These are phyloP conservation scores for Ceyx cyanopectus DNA, from an alignment of 2,113 vertebrate genomes.

Conservation along the genomic window DNA sequence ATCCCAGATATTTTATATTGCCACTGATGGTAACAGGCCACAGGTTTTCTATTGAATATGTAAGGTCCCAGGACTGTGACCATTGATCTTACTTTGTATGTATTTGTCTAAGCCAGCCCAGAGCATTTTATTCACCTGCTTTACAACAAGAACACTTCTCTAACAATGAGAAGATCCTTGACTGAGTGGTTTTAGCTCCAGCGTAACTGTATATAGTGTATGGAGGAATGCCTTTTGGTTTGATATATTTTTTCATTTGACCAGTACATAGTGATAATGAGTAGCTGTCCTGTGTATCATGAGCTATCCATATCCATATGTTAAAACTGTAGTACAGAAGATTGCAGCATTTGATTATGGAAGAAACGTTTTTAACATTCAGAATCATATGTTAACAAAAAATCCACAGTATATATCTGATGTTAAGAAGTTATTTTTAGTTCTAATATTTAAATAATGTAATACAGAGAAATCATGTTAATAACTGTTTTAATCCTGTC, in stretches of 20 bases:
- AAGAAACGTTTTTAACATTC: fast-evolving
- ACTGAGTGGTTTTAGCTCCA: neutral
- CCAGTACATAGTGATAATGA: neutral
- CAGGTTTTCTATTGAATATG: neutral
- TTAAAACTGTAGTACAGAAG: neutral
- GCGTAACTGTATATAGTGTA: neutral
- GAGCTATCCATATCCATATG: neutral
- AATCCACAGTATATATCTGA: neutral
- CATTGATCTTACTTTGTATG: neutral
- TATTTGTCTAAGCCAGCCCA: neutral
- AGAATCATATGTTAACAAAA: neutral
- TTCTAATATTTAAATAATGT: neutral
- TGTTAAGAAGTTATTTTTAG: neutral
- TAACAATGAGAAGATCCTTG: fast-evolving
- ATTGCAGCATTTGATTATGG: neutral
- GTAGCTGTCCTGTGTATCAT: neutral
- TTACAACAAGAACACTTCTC: neutral
- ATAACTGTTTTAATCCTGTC: neutral
- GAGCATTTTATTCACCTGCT: neutral
- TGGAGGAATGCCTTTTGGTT: neutral
- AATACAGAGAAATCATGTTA: neutral
- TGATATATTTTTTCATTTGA: neutral
- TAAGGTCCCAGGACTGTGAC: neutral
- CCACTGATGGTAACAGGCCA: neutral
- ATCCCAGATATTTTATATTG: neutral